Percentiles rank a stretch among this genome's conserved stretches.
phyloP scores from a whole-genome alignment of 2,113 vertebrate species.

The Gavialis gangeticus region DNA sequence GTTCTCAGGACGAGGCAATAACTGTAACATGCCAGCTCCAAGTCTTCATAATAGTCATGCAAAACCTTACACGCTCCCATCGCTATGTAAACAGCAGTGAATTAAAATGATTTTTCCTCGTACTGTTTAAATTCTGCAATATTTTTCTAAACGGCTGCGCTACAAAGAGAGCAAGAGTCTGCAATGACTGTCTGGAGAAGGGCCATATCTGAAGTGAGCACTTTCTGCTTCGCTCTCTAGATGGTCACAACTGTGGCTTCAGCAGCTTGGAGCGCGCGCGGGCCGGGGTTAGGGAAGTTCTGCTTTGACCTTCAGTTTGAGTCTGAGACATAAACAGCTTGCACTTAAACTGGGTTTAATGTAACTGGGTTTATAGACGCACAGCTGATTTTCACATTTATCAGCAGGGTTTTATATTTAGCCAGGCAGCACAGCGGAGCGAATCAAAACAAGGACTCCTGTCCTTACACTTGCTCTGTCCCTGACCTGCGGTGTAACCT shows the following conservation, averaged over 20 bases:
- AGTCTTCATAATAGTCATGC: conserved; percentile 27
- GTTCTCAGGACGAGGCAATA: not conserved
- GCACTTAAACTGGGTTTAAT: conserved; percentile 42
- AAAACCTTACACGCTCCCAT: not conserved
- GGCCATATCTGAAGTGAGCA: conserved; percentile 8
- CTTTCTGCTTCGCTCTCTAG: conserved; percentile 24
- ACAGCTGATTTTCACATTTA: not conserved
- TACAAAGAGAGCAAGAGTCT: not conserved
- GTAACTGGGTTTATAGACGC: conserved; percentile 44
- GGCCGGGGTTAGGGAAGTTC: conserved; percentile 4
- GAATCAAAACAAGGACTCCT: accelerated
- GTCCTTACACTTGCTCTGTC: not conserved
- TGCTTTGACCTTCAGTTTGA: conserved; percentile 6
- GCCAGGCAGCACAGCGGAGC: not conserved
- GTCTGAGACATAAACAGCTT: conserved; percentile 57
- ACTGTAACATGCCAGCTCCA: not conserved
- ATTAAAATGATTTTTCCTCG: conserved; percentile 48
- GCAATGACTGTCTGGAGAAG: not conserved
- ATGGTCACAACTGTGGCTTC: conserved; percentile 20
- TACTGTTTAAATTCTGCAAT: conserved; percentile 24
- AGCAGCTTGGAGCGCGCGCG: conserved; percentile 54
- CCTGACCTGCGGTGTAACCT: not conserved
- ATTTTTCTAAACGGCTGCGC: conserved; percentile 25
- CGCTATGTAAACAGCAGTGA: conserved; percentile 51
- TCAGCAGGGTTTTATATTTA: not conserved